These are phyloP conservation scores for Prenolepis imparis DNA, from an alignment of 2,888 invertebrate species.

Conservation along the genomic window DNA sequence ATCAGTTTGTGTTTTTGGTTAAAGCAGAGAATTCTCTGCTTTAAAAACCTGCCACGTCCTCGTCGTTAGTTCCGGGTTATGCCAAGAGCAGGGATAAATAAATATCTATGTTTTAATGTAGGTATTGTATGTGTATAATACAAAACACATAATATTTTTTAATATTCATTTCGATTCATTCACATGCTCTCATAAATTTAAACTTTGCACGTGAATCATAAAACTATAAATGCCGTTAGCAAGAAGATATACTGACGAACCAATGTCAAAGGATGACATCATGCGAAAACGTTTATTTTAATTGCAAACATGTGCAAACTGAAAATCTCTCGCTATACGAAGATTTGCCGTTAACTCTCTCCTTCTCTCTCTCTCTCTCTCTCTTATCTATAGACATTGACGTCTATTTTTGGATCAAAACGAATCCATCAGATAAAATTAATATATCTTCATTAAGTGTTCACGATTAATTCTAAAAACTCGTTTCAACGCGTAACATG, in stretches of 20 bases:
- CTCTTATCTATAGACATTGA: background rate
- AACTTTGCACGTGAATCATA: background rate
- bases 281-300: conserved; percentile 20
- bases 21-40: too few species aligned
- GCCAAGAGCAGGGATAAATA: too few species aligned
- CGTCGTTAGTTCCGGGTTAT: too few species aligned
- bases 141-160: too few species aligned
- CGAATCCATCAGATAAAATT: background rate
- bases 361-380: background rate
- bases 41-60: too few species aligned
- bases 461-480: background rate
- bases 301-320: background rate
- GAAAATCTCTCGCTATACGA: background rate
- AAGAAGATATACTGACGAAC: background rate
- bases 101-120: background rate
- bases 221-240: background rate
- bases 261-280: conserved; percentile 37
- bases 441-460: background rate
- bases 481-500: background rate
- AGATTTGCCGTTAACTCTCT: background rate
- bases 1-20: too few species aligned
- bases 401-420: background rate
- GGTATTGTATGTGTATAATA: background rate
- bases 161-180: conserved; percentile 14
- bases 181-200: background rate